Evolutionary conservation across 1,140 invertebrate genomes (phyloP), one percentile per base, ranked within the genome.

Genomic region (Geopemphigus sp.): DNA sequence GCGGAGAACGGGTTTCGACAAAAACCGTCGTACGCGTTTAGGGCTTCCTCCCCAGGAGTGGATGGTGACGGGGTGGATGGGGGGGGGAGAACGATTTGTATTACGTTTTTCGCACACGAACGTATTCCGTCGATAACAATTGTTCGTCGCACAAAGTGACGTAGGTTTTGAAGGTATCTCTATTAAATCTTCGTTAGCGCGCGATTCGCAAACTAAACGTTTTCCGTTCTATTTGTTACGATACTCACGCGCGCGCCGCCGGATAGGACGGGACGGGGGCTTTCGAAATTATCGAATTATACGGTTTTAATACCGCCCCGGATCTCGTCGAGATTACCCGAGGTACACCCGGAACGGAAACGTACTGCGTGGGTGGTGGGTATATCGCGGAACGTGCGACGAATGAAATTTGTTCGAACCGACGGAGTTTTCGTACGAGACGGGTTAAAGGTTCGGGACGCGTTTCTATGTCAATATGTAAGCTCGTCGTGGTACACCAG

Each of bases 271-370:
- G 45, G 14, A 68, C 22, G 64, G 11, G n/a, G 39, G 14, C 50
- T 68, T 68, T 68, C 0, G 8, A 68, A 26, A 68, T 68, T 24
- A 68, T 47, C 66, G 10, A 68, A 68, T 50, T 68, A 50, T 68
- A 68, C 45, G 22, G 45, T 47, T 68, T 68, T 68, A 47, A 68
- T 47, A 17, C 12, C 17, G 45, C 64, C 22, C 14, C 15, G 64
- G 64, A 47, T 68, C 22, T 68, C n/a, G 15, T 50, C 22, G 22
- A 50, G 45, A 68, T 68, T 66, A 66, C 32, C n/a, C 32, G 1
- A 12, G 19, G 19, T 66, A 45, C 19, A n/a, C 29, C 17, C 32
- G 19, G 32, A 19, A 66, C 63, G 26, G 39, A 66, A 66, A 66
- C 32, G n/a, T 39, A 68, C 66, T 22, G 10, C 22, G 63, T n/a